Evolutionary conservation across 2,113 vertebrate genomes (phyloP).

Genomic region (Asarcornis scutulata): DNA sequence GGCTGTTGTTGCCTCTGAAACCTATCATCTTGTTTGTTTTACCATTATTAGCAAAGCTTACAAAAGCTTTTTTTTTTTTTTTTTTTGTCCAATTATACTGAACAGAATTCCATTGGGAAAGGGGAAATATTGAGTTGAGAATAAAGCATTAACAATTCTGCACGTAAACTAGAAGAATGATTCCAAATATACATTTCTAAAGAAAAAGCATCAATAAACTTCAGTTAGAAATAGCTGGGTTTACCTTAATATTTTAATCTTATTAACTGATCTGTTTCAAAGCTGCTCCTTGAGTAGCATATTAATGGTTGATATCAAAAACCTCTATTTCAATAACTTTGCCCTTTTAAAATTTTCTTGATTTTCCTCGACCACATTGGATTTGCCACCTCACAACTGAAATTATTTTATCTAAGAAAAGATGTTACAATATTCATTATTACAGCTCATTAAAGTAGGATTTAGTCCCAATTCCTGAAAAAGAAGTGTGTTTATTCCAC

Average conservation of each 20-base stretch:
- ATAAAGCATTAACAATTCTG: background rate
- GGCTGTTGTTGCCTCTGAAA: background rate
- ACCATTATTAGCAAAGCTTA: background rate
- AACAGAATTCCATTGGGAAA: background rate
- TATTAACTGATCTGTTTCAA: background rate
- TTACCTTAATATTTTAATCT: background rate
- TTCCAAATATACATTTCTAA: background rate
- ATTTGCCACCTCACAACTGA: background rate
- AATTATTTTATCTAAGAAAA: background rate
- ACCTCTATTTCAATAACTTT: background rate
- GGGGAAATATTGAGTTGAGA: background rate
- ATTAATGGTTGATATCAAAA: background rate
- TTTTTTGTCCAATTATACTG: background rate
- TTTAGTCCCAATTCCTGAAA: background rate
- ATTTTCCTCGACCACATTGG: background rate
- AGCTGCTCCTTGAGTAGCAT: background rate
- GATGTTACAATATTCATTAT: background rate
- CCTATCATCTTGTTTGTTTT: background rate
- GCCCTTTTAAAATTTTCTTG: background rate
- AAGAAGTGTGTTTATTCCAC: fast-evolving
- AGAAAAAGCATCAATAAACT: background rate
- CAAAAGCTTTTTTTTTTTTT: background rate
- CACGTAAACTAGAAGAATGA: background rate
- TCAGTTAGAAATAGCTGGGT: background rate
- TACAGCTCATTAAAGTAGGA: background rate